Percentiles rank a stretch among this genome's conserved stretches.
These are phyloP conservation scores for Hylaeus volcanicus DNA, from an alignment of 1,140 invertebrate species.

Conservation along the genomic window DNA sequence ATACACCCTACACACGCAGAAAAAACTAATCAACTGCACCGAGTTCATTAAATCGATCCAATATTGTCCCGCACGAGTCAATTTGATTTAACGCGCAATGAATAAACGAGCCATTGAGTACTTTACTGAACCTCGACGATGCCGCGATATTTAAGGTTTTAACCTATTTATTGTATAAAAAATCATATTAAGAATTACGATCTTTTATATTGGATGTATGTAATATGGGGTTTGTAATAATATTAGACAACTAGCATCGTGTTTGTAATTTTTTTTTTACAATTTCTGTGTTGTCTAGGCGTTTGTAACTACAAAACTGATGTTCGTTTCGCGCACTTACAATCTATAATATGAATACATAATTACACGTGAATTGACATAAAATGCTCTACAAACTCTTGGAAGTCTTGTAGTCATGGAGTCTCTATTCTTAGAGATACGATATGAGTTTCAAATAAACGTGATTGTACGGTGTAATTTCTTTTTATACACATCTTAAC, in stretches of 20 bases:
- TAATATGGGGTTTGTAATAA: not conserved
- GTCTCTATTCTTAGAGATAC: conserved; percentile 18
- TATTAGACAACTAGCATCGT: conserved; percentile 40
- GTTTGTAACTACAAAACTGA: conserved; percentile 45
- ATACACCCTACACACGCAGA: conserved; percentile 31
- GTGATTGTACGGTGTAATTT: not conserved
- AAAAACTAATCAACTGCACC: conserved; percentile 57
- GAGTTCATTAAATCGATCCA: conserved; percentile 63
- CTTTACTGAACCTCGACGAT: conserved; percentile 13
- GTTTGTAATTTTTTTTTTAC: conserved; percentile 16
- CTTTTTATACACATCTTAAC: conserved; percentile 18
- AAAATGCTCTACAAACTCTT: not conserved
- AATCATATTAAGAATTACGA: not conserved
- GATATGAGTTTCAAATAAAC: conserved; percentile 7
- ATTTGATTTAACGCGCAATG: conserved; percentile 42
- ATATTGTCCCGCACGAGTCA: conserved; percentile 51
- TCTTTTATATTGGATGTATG: not conserved
- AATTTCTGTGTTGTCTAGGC: conserved; percentile 26
- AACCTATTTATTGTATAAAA: not conserved
- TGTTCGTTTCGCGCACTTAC: not conserved
- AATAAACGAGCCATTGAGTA: not conserved
- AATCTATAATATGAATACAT: not conserved
- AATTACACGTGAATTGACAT: conserved; percentile 21
- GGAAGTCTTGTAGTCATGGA: conserved; percentile 7
- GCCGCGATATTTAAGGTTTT: not conserved